phyloP scores from a whole-genome alignment of 1,140 invertebrate species.

The Drosophila pallidifrons region DNA sequence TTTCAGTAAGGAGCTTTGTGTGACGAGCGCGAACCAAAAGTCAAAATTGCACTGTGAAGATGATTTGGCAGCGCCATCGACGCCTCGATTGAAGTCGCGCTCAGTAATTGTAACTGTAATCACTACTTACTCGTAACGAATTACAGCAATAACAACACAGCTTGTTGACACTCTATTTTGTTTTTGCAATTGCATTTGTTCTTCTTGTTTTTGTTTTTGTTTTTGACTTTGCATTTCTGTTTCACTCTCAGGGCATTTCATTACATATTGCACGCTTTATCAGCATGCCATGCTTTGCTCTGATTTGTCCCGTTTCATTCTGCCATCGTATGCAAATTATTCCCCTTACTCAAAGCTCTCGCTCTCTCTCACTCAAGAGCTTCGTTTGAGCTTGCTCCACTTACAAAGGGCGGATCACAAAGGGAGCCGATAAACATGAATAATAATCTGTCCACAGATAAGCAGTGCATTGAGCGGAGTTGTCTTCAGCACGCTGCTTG shows the following conservation, averaged over 20 bases:
- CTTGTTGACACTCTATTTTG: constrained; percentile 27
- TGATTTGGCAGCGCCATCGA: background rate
- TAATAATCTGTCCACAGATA: background rate
- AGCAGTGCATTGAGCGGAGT: background rate
- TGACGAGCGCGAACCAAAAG: constrained; percentile 13
- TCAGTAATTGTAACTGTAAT: constrained; percentile 22
- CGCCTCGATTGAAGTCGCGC: constrained; percentile 16
- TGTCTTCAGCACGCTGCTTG: background rate
- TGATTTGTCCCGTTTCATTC: background rate
- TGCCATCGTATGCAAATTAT: constrained; percentile 36
- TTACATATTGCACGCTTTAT: constrained; percentile 65
- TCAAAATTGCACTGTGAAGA: constrained; percentile 29
- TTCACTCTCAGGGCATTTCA: constrained; percentile 39
- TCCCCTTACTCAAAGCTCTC: constrained; percentile 28
- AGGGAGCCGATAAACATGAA: background rate
- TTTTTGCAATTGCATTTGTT: constrained; percentile 25
- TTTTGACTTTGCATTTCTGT: constrained; percentile 20
- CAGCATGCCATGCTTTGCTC: constrained; percentile 32
- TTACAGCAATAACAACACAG: constrained; percentile 24
- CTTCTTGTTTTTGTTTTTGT: constrained; percentile 14
- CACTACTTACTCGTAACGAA: constrained; percentile 11
- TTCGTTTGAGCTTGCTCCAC: constrained; percentile 2
- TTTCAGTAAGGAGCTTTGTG: constrained; percentile 17
- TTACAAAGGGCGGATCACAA: constrained; percentile 7
- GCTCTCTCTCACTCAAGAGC: constrained; percentile 6